Evolutionary conservation across 1,140 invertebrate genomes (phyloP), one percentile per base, ranked within the genome.

Genomic region (Macrocentrus cingulum): DNA sequence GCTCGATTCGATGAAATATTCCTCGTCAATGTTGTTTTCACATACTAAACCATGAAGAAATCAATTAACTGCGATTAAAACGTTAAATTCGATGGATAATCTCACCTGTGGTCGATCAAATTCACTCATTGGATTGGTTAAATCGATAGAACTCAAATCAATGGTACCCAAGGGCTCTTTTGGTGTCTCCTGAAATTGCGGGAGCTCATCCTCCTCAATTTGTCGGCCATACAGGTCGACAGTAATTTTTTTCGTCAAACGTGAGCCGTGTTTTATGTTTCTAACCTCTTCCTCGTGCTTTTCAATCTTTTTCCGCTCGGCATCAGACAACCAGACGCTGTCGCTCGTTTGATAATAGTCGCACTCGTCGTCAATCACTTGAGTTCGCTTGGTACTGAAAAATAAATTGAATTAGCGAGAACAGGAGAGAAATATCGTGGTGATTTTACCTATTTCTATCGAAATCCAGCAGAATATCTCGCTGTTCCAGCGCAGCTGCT

Each of bases 281-380:
- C 86, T 80, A 42, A 88, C 75, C 57, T 90, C 83, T 58, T 88
- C 84, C 71, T 91, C 87, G 15, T 88, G 85, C 64, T 88, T 85
- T 55, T 87, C 80, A 39, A 91, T 78, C 54, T 85, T 83, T 32
- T 87, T 83, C 63, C 87, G 82, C 68, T 95, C 88, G 8, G 82
- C 75, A 9, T 88, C 80, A 39, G 83, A 87, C 2, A 95, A 74
- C 94, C 95, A 97, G 16, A 87, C 87, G 23, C 52, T 59, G 59
- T 88, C 89, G 72, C 87, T 88, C 4, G 88, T 79, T 61, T 87
- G 85, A 79, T 93, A 98, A 76, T 98, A 98, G 77, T 98, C 96
- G 61, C 87, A 87, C 71, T 98, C 92, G 76, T 98, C 95, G 75
- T 98, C 95, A 59, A 95, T 96, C 1, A 98, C 92, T 68, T 86